Conservation (phyloP, 2,888 invertebrate genomes). For the Pollenia griseotomentosa region DNA sequence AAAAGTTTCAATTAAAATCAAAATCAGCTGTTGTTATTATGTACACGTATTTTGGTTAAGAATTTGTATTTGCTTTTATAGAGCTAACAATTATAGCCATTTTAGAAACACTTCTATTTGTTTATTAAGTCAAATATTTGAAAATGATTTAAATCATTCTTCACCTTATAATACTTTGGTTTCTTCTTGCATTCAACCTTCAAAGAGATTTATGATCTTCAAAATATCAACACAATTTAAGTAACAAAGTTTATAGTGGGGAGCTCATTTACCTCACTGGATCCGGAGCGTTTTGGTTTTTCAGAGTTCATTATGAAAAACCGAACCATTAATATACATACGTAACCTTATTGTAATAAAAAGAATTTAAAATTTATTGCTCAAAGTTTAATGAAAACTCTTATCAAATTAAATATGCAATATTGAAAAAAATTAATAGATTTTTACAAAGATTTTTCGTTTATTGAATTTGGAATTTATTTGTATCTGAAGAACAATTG, state of each 20-base stretch:
- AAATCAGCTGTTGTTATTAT: slow-evolving; percentile 2
- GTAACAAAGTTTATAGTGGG: slow-evolving; percentile 13
- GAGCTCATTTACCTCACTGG: neutral
- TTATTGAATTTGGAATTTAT: slow-evolving; percentile 29
- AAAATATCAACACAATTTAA: slow-evolving; percentile 36
- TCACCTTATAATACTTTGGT: slow-evolving; percentile 28
- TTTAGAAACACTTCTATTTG: slow-evolving; percentile 1
- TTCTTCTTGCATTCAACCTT: slow-evolving; percentile 38
- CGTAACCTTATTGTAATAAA: slow-evolving; percentile 35
- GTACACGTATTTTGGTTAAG: neutral
- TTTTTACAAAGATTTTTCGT: slow-evolving; percentile 10
- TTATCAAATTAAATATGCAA: slow-evolving; percentile 30
- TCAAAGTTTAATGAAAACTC: slow-evolving; percentile 31
- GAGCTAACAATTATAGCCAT: neutral
- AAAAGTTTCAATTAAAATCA: neutral
- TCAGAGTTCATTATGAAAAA: slow-evolving; percentile 23
- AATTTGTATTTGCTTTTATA: neutral
- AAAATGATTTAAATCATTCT: slow-evolving; percentile 49
- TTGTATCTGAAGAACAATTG: slow-evolving; percentile 2
- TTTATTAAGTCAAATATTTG: slow-evolving; percentile 30
- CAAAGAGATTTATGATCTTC: slow-evolving; percentile 56
- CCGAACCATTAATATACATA: neutral
- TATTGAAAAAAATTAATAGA: slow-evolving; percentile 13
- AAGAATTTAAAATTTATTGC: slow-evolving; percentile 47
- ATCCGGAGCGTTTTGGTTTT: neutral